Evolutionary conservation across 2,797 vertebrate genomes (phyloP).

Genomic region (Eospalax fontanierii): DNA sequence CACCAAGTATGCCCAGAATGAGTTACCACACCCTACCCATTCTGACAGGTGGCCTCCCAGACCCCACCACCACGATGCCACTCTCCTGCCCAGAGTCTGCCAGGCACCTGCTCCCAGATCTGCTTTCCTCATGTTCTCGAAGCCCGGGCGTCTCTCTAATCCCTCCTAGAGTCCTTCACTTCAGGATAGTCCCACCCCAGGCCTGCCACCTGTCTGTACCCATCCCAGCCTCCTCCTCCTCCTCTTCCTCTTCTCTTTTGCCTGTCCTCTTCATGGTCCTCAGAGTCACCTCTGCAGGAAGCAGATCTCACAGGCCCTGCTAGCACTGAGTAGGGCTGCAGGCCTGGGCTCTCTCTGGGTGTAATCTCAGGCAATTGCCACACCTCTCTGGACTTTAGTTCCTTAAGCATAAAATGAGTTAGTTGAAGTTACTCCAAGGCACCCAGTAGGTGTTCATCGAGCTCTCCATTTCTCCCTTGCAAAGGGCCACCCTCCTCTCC

Average conservation of each 20-base stretch:
- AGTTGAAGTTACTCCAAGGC: no score
- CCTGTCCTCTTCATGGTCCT: no score
- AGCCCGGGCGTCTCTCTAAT: not conserved
- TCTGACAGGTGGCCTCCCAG: not conserved
- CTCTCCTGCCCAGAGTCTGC: not conserved
- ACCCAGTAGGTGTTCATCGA: not conserved
- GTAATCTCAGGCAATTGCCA: not conserved
- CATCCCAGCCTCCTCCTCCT: no score
- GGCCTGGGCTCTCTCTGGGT: not conserved
- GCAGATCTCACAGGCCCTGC: not conserved
- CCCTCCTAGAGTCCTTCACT: not conserved
- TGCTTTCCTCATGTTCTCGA: not conserved
- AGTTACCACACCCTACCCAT: not conserved
- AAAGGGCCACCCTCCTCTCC: not conserved
- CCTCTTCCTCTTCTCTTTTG: no score
- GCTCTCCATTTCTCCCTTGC: not conserved
- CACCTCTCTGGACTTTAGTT: not conserved
- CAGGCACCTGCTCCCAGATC: not conserved
- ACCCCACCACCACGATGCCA: not conserved
- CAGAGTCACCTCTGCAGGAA: slow-evolving; percentile 8
- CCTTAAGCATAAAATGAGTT: not conserved
- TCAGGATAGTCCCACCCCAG: no score
- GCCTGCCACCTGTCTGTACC: no score
- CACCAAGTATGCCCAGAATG: not conserved
- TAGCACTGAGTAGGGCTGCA: fast-evolving